phyloP scores from a whole-genome alignment of 2,888 invertebrate species.

The Homarus gammarus region DNA sequence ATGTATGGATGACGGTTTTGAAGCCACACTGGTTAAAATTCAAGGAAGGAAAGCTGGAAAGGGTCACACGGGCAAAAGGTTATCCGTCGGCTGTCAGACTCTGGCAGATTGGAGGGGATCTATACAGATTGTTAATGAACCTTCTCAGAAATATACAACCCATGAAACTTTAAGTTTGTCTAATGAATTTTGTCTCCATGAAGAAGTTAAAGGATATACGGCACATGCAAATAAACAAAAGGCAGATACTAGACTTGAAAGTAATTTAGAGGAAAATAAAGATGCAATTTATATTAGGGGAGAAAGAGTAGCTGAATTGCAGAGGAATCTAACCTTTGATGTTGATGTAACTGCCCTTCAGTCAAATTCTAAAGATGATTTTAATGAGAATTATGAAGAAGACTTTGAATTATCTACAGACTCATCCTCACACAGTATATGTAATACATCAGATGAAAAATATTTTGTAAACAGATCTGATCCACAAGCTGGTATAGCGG shows the following conservation, averaged over 20 bases:
- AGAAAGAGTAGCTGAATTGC: not conserved
- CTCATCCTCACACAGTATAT: not conserved
- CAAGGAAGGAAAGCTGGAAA: not conserved
- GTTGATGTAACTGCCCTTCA: conserved; percentile 2
- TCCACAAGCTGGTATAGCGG: not conserved
- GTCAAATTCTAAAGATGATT: not conserved
- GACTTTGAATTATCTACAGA: conserved; percentile 16
- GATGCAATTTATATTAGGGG: not conserved
- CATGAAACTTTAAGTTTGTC: not conserved
- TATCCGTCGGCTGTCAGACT: conserved; percentile 50
- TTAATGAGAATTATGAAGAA: conserved; percentile 18
- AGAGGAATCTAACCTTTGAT: conserved; percentile 23
- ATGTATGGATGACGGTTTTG: conserved; percentile 26
- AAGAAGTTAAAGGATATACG: not conserved
- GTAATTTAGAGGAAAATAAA: not conserved
- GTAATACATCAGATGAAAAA: not conserved
- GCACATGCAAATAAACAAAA: not conserved
- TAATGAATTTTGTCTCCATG: not conserved
- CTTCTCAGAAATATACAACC: not conserved
- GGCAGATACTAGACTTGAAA: not conserved
- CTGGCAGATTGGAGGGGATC: not conserved
- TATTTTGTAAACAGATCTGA: not conserved
- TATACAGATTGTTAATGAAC: not conserved
- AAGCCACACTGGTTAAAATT: not conserved
- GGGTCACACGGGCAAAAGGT: not conserved